Evolutionary conservation across 2,113 vertebrate species (phyloP), one percentile per base, ranked within the genome.

Genomic region (Campylomormyrus numenius): DNA sequence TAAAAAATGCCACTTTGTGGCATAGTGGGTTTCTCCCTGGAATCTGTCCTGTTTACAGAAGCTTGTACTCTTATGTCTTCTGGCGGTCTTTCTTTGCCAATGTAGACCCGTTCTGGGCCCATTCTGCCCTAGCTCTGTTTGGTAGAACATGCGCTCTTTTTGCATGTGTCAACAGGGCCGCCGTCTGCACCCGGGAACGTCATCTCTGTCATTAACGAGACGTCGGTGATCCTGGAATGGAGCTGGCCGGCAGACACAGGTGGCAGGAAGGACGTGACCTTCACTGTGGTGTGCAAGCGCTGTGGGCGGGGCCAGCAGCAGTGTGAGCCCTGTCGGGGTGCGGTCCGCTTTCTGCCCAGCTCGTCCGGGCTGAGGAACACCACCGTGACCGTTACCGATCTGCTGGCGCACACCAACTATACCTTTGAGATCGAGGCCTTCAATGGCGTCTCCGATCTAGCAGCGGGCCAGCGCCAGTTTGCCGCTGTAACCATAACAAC

Each of bases 201-300:
- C 91, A 99, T 99, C 94, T 99, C 98, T 15, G 98, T 97, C 94
- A 99, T 99, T 94, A 99, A 99, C 0, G 98, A 99, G 94, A 99
- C 98, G 0, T 99, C 98, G 0, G 98, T 99, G 1, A 99, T 99
- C 94, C 96, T 99, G 93, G 98, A 99, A 91, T 99, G 98, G 98
- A 98, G 95, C 93, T 99, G 97, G 98, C 98, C 98, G 0, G 97
- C 97, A 92, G 98, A 99, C 94, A 94, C 96, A 0, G 98, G 98
- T 4, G 98, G 98, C 88, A 96, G 98, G 89, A 97, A 97, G 56
- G 98, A 99, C 90, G 90, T 99, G 90, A 97, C 96, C 92, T 99
- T 99, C 95, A 98, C 96, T 62, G 98, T 99, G 62, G 88, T 99
- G 88, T 99, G 98, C 93, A 98, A 98, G 92, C 97, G 98, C 39